Conservation (phyloP, 2,797 vertebrate genomes). For the Myiotriccus ornatus region DNA sequence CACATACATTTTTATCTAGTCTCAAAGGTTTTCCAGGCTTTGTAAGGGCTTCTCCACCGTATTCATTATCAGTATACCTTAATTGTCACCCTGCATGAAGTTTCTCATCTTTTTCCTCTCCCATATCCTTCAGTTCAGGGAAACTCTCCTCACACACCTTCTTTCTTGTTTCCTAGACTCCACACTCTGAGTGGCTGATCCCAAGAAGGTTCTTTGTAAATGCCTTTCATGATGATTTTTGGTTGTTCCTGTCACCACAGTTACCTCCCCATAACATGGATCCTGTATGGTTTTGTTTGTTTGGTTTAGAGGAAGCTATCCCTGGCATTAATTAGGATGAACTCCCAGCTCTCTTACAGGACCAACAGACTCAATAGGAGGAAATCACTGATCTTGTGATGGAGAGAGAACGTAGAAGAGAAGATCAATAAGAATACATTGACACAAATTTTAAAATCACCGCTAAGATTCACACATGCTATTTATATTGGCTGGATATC, state of each 20-base stretch:
- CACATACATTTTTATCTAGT: neutral
- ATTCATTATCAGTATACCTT: neutral
- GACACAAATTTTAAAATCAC: neutral
- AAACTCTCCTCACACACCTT: neutral
- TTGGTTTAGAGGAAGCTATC: neutral
- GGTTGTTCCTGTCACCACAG: neutral
- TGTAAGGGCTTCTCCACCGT: neutral
- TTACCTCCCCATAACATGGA: neutral
- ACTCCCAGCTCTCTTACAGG: neutral
- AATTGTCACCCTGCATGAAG: neutral
- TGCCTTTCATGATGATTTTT: neutral
- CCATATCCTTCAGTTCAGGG: neutral
- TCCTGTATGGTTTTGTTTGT: neutral
- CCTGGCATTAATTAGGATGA: neutral
- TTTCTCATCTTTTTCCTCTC: neutral
- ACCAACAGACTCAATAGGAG: neutral
- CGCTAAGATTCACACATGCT: neutral
- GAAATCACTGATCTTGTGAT: neutral
- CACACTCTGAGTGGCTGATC: neutral
- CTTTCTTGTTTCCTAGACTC: neutral
- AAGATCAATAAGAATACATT: neutral
- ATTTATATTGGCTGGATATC: neutral
- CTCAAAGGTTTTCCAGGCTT: neutral
- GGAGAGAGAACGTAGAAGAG: neutral
- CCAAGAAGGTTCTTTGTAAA: neutral